Base-by-base conservation (phyloP, 2,888 invertebrate genomes). In the Ormyrus pomaceus region DNA sequence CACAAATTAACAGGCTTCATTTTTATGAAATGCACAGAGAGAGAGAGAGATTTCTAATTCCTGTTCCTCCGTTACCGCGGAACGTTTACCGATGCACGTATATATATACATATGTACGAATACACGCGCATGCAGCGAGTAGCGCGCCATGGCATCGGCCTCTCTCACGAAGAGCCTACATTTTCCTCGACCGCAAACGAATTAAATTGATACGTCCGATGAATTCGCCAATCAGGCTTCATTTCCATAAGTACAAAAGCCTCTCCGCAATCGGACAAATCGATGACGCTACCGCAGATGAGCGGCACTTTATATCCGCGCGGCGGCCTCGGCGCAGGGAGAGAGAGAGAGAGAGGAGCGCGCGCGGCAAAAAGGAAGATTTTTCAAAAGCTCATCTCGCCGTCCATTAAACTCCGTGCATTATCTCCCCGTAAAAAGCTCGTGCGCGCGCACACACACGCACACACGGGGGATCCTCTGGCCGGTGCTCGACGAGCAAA, bases 351-450 rank as follows among this genome's bases (percentile, higher is more conserved):
- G 19, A 19, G 34, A 2, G 34, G 34, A 34, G 34, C 19, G 34
- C 2, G 34, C 34, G 34, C 45, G 10, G 56, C 55, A 68, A 61
- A 59, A 68, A 73, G 68, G 48, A 79, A 56, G 65, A 75, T 75
- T 71, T 79, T 79, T 71, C 70, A 75, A 65, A 65, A 75, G 79
- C 75, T 79, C 75, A 75, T 79, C 79, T 71, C 64, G 69, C 74
- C 74, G 64, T 79, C 74, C 74, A 79, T 74, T 73, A 74, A 79
- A 79, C 55, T 58, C 74, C 50, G 58, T 58, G 79, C 78, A 79
- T 79, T 79, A 74, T 79, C 79, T 74, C 45, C 11, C 50, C 48
- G 74, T 69, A 79, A 73, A 79, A 79, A 73, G 56, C 58, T 58
- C 46, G 50, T 13, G 50, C 48, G 71, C 56, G 45, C 58, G 0